Evolutionary conservation across 2,888 invertebrate species (phyloP), one percentile per base, ranked within the genome.

Genomic region (Rhimphoctona megacephalus): DNA sequence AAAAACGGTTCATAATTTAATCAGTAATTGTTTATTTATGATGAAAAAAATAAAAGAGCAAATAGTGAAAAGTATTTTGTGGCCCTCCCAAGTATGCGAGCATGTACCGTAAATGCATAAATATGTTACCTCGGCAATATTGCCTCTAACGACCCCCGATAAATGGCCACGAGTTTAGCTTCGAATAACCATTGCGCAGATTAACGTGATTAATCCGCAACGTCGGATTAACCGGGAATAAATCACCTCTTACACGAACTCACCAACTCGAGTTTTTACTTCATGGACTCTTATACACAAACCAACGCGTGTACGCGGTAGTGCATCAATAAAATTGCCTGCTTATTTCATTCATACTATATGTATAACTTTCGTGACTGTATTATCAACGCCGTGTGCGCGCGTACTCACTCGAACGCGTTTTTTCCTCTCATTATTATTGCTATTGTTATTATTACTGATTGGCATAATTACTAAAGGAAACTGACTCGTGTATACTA

Each of bases 171-270:
- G 77, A 77, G 80, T 74, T 80, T 77, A 82, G 43, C 70, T 57
- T 80, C 85, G 83, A 87, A 88, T 85, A 85, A 82, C 61, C 81
- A 74, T 64, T 77, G 30, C 69, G n/a, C 67, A 76, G 85, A 88
- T 88, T 88, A 88, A 83, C 83, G 83, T 88, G 88, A 88, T 86
- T 88, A 87, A 88, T 88, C 84, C 76, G 73, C 70, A 43, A 70
- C 76, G 83, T 88, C 83, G 73, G 88, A 82, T 85, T 83, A 85
- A 69, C 52, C 39, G 70, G 81, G 84, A 83, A 87, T 88, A 88
- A 87, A 88, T 86, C 81, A 84, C 83, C 76, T 54, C 77, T 54
- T 77, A 66, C 81, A 54, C 81, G 74, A 64, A 66, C 52, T 46
- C 39, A 73, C 54, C 25, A 66, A 72, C 64, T 64, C 81, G 76